phyloP scores from a whole-genome alignment of 2,888 invertebrate genomes.

The Brachyptera risi region DNA sequence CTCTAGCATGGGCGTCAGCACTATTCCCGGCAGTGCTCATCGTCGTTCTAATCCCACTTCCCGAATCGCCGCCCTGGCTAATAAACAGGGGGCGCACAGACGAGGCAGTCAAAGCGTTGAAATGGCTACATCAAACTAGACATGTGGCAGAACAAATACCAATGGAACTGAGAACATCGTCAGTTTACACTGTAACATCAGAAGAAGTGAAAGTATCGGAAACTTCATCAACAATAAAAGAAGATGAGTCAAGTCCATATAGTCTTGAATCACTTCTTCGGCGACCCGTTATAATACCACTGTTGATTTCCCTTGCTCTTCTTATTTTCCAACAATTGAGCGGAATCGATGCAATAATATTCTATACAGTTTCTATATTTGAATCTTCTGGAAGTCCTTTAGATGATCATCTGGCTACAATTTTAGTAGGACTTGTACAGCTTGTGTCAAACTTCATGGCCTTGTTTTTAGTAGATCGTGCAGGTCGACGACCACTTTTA shows the following conservation, averaged over 20 bases:
- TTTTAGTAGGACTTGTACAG: slow-evolving; percentile 55
- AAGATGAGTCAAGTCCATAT: neutral
- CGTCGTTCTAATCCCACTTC: slow-evolving; percentile 52
- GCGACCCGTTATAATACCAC: slow-evolving; percentile 43
- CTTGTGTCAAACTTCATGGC: slow-evolving; percentile 51
- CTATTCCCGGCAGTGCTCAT: slow-evolving; percentile 48
- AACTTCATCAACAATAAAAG: neutral
- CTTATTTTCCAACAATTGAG: slow-evolving; percentile 57
- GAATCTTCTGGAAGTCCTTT: slow-evolving; percentile 51
- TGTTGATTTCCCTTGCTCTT: slow-evolving; percentile 49
- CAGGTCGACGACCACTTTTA: slow-evolving; percentile 57
- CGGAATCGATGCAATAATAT: slow-evolving; percentile 56
- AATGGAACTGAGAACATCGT: neutral
- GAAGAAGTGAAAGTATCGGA: slow-evolving; percentile 2
- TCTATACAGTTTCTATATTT: slow-evolving; percentile 57
- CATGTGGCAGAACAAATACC: neutral
- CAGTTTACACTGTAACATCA: slow-evolving; percentile 21
- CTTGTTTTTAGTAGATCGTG: slow-evolving; percentile 54
- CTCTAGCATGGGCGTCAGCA: slow-evolving; percentile 54
- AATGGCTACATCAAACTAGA: slow-evolving; percentile 49
- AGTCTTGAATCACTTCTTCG: slow-evolving; percentile 32
- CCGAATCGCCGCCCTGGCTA: slow-evolving; percentile 62
- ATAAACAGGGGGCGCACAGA: slow-evolving; percentile 47
- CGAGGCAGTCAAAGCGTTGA: slow-evolving; percentile 48
- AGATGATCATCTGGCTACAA: slow-evolving; percentile 52